Evolutionary conservation across 1,140 invertebrate species (phyloP), one percentile per base, ranked within the genome.

Genomic region (Tribolium castaneum): DNA sequence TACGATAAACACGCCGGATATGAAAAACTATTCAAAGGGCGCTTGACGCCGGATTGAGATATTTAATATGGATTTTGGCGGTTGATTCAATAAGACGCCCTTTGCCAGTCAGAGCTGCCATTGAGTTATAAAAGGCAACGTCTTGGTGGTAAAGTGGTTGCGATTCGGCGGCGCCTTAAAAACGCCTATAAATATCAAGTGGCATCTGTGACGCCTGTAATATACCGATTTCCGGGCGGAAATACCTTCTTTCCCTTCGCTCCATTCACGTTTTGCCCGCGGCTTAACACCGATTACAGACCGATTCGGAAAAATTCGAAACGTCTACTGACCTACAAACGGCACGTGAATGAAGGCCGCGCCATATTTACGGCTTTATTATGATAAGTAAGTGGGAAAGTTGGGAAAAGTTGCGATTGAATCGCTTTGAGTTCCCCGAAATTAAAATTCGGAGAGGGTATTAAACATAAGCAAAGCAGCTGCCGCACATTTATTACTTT

Each of bases 181-280:
- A 77, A 77, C 50, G 56, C 62, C 75, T 39, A 77, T 77, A 77
- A 77, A 77, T 77, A 54, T 71, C 49, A 56, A 71, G 75, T 77
- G 75, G 75, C 75, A 77, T 77, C 75, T 77, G 75, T 71, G 75
- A 77, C 75, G 62, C 75, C 22, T 19, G 39, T 77, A 77, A 77
- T 77, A 77, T 77, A 59, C 62, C 62, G 75, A 77, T 77, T 77
- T 77, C 75, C 75, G 59, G 45, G 14, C 39, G 75, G 75, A 77
- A 77, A 77, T 71, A 25, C 10, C 50, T 70, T 13, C 10, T 51
- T 52, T 34, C 39, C 70, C 6, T 72, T 50, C 59, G 34, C 35
- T 35, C 45, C 59, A 66, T 66, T 66, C 59, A 66, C 7, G 34
- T 4, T 7, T 25, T 6, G 54, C 54, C 22, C 54, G 4, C 4